Base-by-base conservation (phyloP, 2,888 invertebrate genomes). In the Globia sparganii region DNA sequence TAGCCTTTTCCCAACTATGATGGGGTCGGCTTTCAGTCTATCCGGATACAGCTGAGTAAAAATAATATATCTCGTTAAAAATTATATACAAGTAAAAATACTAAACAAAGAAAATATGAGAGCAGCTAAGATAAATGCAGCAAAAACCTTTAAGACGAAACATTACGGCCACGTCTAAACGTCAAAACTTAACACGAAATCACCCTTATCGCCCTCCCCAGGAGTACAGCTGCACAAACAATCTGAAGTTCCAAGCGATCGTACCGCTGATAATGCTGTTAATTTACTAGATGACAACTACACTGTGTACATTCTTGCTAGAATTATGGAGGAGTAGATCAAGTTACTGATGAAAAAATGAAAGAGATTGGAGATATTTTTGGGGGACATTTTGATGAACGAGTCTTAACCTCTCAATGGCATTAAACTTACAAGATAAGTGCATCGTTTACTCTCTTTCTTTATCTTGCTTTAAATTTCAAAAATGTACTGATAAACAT, bases 161-260 rank as follows among this genome's bases (percentile, higher is more conserved):
- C 49, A 74, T 49, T 49, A 81, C 40, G 25, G 40, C 43, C 62
- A 81, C 64, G 67, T 79, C 56, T 58, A 56, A 61, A 25, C 69
- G 28, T 72, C 75, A 68, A 37, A 77, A 78, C 28, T 75, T 78
- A 78, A 79, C 74, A 78, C 62, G 62, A 62, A 72, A 73, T 53
- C 68, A 25, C 70, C 71, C 71, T 66, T 77, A 83, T 83, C 83
- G 58, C 13, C 15, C 28, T n/a, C 43, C 76, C 72, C n/a, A 53
- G 37, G 77, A 56, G 72, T 78, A 70, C 84, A 86, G 86, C 86
- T 86, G 84, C 74, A 71, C 86, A 86, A 86, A 86, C 86, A 86
- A 43, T 68, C 59, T 56, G 11, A 69, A 82, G 69, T 73, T 85
- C 73, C 65, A 72, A 58, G 66, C 28, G 77, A 77, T 85, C 58